Conservation (phyloP, 30 jellyfish, hydroid and myxozoan genomes). For the Pseudorhiza aurosa region DNA sequence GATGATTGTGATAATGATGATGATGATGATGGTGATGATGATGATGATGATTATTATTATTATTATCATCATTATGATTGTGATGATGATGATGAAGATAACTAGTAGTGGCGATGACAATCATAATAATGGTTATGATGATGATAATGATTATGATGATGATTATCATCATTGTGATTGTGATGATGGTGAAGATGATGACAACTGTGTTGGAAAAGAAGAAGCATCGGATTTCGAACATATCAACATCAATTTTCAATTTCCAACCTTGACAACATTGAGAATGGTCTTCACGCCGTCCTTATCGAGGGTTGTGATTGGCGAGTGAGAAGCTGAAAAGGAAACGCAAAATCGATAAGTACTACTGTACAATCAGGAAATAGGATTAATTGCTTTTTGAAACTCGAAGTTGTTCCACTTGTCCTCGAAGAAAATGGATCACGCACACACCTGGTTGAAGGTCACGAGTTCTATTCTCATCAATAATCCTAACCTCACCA, state of each 20-base stretch:
- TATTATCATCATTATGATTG: background rate
- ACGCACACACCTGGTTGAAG: too few relatives aligned
- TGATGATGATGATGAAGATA: slow-evolving; percentile 14
- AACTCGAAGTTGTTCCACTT: too few relatives aligned
- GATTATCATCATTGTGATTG: background rate
- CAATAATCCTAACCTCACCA: too few relatives aligned
- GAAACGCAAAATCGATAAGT: too few relatives aligned
- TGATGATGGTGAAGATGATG: slow-evolving; percentile 1
- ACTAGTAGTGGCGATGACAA: background rate
- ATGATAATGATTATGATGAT: slow-evolving; percentile 4
- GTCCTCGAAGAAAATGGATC: too few relatives aligned
- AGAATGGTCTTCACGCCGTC: slow-evolving; percentile 78
- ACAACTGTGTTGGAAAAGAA: too few relatives aligned
- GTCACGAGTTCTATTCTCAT: too few relatives aligned
- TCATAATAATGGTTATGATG: background rate
- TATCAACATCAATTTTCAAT: too few relatives aligned
- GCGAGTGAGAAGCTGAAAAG: slow-evolving; percentile 70
- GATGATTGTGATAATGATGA: background rate
- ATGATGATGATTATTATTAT: background rate
- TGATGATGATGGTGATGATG: background rate
- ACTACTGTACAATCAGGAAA: background rate
- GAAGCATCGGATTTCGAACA: background rate
- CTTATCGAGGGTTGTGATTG: slow-evolving; percentile 74
- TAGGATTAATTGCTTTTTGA: background rate
- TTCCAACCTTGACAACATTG: slow-evolving; percentile 82